Conservation (phyloP, 2,113 vertebrate species). For the Nothoprocta perdicaria region DNA sequence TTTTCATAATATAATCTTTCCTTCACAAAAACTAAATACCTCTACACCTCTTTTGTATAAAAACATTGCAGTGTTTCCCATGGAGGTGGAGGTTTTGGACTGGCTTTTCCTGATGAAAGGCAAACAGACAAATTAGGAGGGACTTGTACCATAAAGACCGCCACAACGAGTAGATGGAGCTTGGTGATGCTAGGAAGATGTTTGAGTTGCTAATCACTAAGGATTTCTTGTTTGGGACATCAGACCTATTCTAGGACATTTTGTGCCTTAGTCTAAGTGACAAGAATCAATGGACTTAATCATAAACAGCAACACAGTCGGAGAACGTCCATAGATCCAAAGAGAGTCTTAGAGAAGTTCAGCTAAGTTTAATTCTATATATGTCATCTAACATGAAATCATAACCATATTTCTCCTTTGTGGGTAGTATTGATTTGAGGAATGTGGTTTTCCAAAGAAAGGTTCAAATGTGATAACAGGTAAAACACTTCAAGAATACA, state of each 20-base stretch:
- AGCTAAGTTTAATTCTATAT: not conserved
- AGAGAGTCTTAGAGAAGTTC: not conserved
- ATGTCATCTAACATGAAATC: not conserved
- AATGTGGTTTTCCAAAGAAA: not conserved
- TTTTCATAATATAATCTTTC: not conserved
- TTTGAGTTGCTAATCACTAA: not conserved
- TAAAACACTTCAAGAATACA: not conserved
- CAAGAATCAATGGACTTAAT: not conserved
- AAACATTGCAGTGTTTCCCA: not conserved
- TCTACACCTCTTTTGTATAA: not conserved
- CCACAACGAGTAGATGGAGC: not conserved
- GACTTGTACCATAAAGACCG: not conserved
- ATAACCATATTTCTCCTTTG: not conserved
- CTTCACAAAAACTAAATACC: not conserved
- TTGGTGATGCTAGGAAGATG: not conserved
- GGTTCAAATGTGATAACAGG: not conserved
- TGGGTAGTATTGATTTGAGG: not conserved
- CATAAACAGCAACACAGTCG: not conserved
- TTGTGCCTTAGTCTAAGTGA: not conserved
- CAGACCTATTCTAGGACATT: not conserved
- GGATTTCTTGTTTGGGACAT: not conserved
- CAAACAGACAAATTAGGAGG: not conserved
- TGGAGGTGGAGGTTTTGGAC: fast-evolving
- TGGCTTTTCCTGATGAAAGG: not conserved
- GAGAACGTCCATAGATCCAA: not conserved